Conservation (phyloP, 2,888 invertebrate species). For the Parapristionchus giblindavisi region DNA sequence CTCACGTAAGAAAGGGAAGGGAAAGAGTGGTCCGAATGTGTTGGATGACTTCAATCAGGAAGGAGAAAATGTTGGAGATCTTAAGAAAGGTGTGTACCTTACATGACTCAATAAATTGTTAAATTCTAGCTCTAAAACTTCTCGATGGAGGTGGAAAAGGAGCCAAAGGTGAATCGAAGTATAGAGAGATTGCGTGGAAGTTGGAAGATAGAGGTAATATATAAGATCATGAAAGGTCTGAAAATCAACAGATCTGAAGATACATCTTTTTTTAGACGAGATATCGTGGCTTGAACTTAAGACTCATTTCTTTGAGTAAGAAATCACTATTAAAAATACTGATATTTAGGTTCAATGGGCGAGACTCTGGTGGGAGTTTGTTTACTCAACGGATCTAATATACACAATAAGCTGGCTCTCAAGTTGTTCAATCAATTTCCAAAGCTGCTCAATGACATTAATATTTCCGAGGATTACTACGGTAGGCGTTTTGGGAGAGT, state of each 20-base stretch:
- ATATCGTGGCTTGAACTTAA: background rate
- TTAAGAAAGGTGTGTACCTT: conserved; percentile 47
- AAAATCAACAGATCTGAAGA: background rate
- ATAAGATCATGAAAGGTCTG: no score
- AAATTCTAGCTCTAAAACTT: conserved; percentile 61
- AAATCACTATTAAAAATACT: conserved; percentile 80
- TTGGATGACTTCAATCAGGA: conserved; percentile 59
- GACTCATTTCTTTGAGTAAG: conserved; percentile 5
- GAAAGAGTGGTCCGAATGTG: conserved; percentile 60
- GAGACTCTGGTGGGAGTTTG: conserved; percentile 93
- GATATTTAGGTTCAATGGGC: conserved; percentile 75
- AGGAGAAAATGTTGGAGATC: conserved; percentile 54
- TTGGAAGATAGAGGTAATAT: conserved; percentile 54
- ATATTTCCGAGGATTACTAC: conserved; percentile 95
- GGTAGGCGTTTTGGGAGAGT: conserved; percentile 76
- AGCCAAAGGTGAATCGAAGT: conserved; percentile 74
- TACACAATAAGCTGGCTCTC: conserved; percentile 91
- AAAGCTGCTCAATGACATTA: conserved; percentile 92
- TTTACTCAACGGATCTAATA: conserved; percentile 78
- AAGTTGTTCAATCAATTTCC: conserved; percentile 90
- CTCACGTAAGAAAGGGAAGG: conserved; percentile 63
- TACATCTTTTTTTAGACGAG: conserved; percentile 1
- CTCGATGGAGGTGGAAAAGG: conserved; percentile 65
- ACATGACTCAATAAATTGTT: background rate
- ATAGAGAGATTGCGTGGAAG: conserved; percentile 70